A percentile compares a stretch with the other conserved stretches of the same genome.
Evolutionary conservation across 1,140 invertebrate species (phyloP).

Genomic region (Drosophila cardini): DNA sequence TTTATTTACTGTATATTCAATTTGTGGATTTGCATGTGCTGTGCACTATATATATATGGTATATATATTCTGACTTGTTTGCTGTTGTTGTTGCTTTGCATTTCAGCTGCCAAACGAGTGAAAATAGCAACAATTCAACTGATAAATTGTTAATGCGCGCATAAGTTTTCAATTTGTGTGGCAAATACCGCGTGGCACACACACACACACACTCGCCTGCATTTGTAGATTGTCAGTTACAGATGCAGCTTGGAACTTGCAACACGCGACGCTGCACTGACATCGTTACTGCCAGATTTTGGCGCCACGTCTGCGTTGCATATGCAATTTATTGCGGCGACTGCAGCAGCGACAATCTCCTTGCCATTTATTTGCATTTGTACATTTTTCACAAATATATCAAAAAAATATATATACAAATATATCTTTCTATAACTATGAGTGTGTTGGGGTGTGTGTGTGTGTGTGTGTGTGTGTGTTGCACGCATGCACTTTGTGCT

Average conservation of each 20-base stretch:
- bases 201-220: not conserved
- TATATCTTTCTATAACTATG: slow-evolving; percentile 26
- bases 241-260: slow-evolving; percentile 67
- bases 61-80: slow-evolving; percentile 12
- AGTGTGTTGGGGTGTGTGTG: not conserved
- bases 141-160: slow-evolving; percentile 79
- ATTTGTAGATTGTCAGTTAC: slow-evolving; percentile 27
- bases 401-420: slow-evolving; percentile 27
- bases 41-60: not conserved
- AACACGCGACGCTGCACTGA: slow-evolving; percentile 57
- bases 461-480: slow-evolving; percentile 11
- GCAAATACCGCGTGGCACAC: slow-evolving; percentile 62
- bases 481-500: slow-evolving; percentile 70
- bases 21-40: slow-evolving; percentile 57
- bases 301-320: slow-evolving; percentile 76
- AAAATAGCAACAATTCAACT: slow-evolving; percentile 73
- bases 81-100: slow-evolving; percentile 2
- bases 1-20: slow-evolving; percentile 46
- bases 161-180: slow-evolving; percentile 80
- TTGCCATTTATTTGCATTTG: slow-evolving; percentile 76
- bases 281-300: slow-evolving; percentile 75
- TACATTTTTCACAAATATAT: slow-evolving; percentile 63
- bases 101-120: slow-evolving; percentile 63
- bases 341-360: slow-evolving; percentile 71
- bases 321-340: slow-evolving; percentile 75